Conservation (phyloP, 1,140 invertebrate genomes). For the Cydia pomonella region DNA sequence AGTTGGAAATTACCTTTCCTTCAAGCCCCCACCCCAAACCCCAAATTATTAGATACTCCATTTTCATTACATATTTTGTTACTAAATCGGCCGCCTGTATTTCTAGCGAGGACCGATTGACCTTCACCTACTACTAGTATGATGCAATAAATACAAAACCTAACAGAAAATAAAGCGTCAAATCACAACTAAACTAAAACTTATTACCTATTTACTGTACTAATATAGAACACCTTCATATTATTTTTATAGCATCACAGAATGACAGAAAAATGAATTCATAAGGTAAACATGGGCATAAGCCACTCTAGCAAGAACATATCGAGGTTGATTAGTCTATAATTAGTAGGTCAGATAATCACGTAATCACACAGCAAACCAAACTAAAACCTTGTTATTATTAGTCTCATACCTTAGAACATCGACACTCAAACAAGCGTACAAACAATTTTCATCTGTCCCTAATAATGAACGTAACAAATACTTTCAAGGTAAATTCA, state of each 20-base stretch:
- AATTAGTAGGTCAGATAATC: slow-evolving; percentile 28
- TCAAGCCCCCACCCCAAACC: neutral
- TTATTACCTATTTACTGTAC: neutral
- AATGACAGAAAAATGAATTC: neutral
- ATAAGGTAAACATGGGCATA: slow-evolving; percentile 4
- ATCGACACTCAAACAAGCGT: slow-evolving; percentile 14
- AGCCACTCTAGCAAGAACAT: neutral
- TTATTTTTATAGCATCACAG: neutral
- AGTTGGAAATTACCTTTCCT: neutral
- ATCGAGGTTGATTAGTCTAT: slow-evolving; percentile 24
- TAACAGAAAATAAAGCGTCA: neutral
- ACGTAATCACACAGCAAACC: slow-evolving; percentile 8
- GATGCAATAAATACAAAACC: no score
- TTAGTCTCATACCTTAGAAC: slow-evolving; percentile 21
- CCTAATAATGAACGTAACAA: neutral
- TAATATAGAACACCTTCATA: neutral
- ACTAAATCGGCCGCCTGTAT: no score
- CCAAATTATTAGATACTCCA: no score
- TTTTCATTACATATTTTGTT: neutral
- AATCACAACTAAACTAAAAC: neutral
- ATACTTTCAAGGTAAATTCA: slow-evolving; percentile 50
- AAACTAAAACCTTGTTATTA: slow-evolving; percentile 28
- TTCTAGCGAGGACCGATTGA: no score
- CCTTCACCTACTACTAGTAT: no score
- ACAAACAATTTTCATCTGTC: slow-evolving; percentile 9